Evolutionary conservation across 2,797 vertebrate genomes (phyloP), one percentile per base, ranked within the genome.

Genomic region (Melanotaenia pygmaea): DNA sequence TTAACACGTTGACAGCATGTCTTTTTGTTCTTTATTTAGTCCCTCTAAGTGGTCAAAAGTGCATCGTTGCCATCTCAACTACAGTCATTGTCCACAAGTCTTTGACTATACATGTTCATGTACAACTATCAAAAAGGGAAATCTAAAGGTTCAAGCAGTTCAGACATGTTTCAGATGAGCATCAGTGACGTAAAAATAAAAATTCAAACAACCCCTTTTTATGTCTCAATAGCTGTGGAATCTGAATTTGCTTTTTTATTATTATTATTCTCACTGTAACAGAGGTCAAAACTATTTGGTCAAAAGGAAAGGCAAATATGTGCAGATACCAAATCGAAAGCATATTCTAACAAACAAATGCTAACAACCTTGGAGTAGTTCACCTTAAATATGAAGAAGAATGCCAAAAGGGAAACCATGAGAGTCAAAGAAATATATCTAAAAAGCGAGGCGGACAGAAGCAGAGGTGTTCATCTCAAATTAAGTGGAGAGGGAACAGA

Each of bases 401-500:
- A 35, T 26, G 63, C 45, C 1, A 20, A 60, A 67, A 51, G 7
- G 16, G 13, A 67, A 59, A 62, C 59, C 34, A 26, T 66, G 11
- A 64, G 9, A 9, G 20, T 60, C 60, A 61, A 56, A 59, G 45
- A 75, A 67, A 38, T 79, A 20, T 22, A 75, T 35, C 40, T 45
- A 30, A 9, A 72, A 73, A 37, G 37, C 47, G 11, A 34, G n/a
- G 20, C 51, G 50, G 59, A 43, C 35, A 67, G 59, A 32, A 37
- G 26, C 16, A 32, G 12, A 69, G 34, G 58, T 63, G 64, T 68
- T 69, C 14, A 3, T 73, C 51, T 76, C 26, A 22, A 45, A 59
- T 50, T 47, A 79, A 73, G 70, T 79, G 57, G 63, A 77, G 69
- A 69, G 73, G 50, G 58, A 74, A 66, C 59, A 34, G 67, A 75